These are phyloP conservation scores for Baryphthengus martii DNA, from an alignment of 2,113 vertebrate genomes.

Conservation along the genomic window DNA sequence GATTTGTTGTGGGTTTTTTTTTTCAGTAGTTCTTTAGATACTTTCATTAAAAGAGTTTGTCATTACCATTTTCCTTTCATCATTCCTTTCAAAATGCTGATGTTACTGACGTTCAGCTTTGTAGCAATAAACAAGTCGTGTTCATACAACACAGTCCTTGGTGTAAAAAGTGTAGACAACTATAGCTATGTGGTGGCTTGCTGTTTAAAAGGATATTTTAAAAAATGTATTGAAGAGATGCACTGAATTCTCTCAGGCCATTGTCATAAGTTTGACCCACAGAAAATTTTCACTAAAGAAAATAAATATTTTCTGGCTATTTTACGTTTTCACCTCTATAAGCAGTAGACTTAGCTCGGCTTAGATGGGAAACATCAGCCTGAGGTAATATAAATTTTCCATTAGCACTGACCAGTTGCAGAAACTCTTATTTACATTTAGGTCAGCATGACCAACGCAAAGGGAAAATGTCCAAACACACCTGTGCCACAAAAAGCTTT, in stretches of 20 bases:
- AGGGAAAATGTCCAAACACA: neutral
- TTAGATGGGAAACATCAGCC: neutral
- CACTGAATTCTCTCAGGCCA: neutral
- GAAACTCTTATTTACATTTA: neutral
- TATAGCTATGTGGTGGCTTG: neutral
- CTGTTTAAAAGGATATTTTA: neutral
- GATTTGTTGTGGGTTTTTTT: neutral
- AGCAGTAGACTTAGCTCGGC: neutral
- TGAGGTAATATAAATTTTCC: neutral
- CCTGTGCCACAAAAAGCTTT: neutral
- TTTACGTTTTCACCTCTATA: neutral
- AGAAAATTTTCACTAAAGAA: neutral
- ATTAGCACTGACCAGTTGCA: neutral
- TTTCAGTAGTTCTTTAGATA: conserved; percentile 19
- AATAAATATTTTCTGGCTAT: neutral
- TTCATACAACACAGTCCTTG: neutral
- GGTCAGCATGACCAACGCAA: neutral
- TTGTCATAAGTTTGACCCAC: neutral
- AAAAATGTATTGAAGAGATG: neutral
- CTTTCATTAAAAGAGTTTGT: conserved; percentile 27
- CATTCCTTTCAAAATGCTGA: neutral
- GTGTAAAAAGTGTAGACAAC: neutral
- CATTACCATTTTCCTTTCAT: conserved; percentile 24
- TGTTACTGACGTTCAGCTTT: conserved; percentile 11
- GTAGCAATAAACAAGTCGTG: conserved; percentile 22